Evolutionary conservation across 2,113 vertebrate genomes (phyloP).

Genomic region (Oreochromis aureus): DNA sequence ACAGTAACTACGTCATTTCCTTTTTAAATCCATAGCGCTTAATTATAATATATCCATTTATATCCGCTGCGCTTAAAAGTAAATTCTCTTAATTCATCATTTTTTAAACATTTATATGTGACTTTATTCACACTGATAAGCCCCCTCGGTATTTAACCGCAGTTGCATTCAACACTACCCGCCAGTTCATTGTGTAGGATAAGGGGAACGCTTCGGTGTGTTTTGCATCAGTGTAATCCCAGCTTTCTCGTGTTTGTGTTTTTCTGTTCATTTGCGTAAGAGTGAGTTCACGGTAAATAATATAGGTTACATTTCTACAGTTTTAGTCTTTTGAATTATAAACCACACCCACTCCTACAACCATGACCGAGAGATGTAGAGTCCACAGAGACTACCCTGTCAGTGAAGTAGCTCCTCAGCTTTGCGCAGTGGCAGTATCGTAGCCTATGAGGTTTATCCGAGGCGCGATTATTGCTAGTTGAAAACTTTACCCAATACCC

Average conservation of each 20-base stretch:
- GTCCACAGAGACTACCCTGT: neutral
- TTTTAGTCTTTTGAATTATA: neutral
- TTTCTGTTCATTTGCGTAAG: neutral
- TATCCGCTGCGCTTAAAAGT: neutral
- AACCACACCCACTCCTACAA: neutral
- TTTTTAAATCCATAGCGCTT: too few species aligned
- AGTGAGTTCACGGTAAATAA: neutral
- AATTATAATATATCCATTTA: neutral
- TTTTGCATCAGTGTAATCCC: neutral
- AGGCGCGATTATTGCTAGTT: neutral
- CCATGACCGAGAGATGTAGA: neutral
- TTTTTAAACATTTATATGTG: neutral
- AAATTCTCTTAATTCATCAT: neutral
- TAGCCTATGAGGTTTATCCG: neutral
- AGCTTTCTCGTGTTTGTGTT: neutral
- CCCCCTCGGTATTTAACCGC: neutral
- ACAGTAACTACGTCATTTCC: neutral
- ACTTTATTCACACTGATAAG: neutral
- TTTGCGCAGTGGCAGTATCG: neutral
- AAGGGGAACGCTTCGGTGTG: neutral
- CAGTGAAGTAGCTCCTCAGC: rapidly evolving
- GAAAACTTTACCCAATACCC: neutral
- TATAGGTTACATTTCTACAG: neutral
- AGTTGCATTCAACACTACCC: neutral
- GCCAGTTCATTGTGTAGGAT: neutral